These are phyloP conservation scores for Ivindomyrus marchei DNA, from an alignment of 2,113 vertebrate genomes.

Conservation along the genomic window DNA sequence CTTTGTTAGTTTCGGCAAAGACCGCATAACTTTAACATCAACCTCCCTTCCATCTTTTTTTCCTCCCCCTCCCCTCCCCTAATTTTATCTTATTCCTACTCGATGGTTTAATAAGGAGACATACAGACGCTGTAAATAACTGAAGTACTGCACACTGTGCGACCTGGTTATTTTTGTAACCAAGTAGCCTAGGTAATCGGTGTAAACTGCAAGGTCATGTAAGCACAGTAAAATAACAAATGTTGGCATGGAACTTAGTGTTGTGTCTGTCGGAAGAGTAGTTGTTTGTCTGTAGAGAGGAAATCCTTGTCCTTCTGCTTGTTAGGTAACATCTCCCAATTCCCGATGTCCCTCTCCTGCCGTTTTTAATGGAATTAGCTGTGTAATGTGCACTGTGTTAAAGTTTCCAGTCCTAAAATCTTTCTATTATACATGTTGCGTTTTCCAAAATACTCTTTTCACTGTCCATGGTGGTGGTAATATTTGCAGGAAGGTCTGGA, in stretches of 20 bases:
- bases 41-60: not conserved
- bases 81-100: not conserved
- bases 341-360: not conserved
- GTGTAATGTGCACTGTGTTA: not conserved
- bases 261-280: conserved; percentile 26
- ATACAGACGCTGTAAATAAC: not conserved
- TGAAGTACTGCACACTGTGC: not conserved
- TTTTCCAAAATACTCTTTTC: not conserved
- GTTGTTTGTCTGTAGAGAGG: conserved; percentile 18
- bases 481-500: not conserved
- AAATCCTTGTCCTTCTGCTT: conserved; percentile 4
- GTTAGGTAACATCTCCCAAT: not conserved
- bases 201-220: conserved; percentile 26
- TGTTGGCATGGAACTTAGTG: conserved; percentile 61
- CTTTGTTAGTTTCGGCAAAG: conserved; percentile 22
- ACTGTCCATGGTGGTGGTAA: too few relatives aligned
- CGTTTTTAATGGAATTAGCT: not conserved
- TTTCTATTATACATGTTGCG: not conserved
- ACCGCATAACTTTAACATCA: not conserved
- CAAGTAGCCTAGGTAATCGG: not conserved
- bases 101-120: not conserved
- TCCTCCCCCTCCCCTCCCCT: too few relatives aligned
- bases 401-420: not conserved
- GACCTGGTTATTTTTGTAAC: not conserved
- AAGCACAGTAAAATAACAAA: conserved; percentile 60